Conservation (phyloP, 2,888 invertebrate species). For the Halictus quadricinctus region DNA sequence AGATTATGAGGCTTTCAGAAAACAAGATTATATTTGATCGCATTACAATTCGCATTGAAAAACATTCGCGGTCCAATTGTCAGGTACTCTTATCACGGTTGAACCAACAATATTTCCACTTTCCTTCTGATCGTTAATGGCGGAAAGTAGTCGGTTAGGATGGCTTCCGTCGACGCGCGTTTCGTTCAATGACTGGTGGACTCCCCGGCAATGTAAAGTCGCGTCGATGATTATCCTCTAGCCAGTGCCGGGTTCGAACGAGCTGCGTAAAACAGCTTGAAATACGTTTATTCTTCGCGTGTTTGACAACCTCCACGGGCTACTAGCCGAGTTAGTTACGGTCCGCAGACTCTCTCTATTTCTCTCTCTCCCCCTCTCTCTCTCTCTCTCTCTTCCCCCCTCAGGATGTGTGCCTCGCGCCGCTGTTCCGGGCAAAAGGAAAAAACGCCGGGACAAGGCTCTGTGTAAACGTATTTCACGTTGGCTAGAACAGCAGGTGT, state of each 20-base stretch:
- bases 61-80: too few species aligned
- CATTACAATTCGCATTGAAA: too few species aligned
- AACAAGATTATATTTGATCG: too few species aligned
- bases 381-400: background rate
- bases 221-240: conserved; percentile 35
- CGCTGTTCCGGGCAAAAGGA: conserved; percentile 5
- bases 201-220: conserved; percentile 35
- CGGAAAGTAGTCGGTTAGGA: background rate
- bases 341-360: background rate
- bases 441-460: conserved; percentile 4
- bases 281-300: conserved; percentile 46
- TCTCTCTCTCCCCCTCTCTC: background rate
- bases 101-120: background rate
- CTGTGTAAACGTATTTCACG: conserved; percentile 38
- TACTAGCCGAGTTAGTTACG: conserved; percentile 14
- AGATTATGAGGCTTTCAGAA: too few species aligned
- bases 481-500: conserved; percentile 44
- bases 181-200: conserved; percentile 14
- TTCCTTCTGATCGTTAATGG: background rate
- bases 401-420: too few species aligned
- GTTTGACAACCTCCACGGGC: conserved; percentile 32
- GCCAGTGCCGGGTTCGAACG: background rate
- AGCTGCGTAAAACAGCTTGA: conserved; percentile 42
- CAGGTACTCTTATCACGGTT: too few species aligned
- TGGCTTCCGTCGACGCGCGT: conserved; percentile 17